These are phyloP conservation scores for Petrocephalus microphthalmus DNA, from an alignment of 2,113 vertebrate species.

Conservation along the genomic window DNA sequence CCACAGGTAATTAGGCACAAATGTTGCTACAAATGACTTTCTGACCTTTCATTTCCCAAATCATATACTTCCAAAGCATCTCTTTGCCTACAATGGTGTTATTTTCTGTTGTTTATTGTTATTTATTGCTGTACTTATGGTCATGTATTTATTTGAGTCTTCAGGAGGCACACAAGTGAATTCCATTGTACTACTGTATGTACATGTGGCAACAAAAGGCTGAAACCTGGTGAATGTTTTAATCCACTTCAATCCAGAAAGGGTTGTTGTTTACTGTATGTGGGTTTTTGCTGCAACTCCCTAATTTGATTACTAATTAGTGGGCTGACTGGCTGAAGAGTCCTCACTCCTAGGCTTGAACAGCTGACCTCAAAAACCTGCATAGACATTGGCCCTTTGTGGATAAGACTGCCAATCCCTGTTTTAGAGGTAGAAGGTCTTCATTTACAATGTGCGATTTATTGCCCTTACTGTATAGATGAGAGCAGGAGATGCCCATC, in stretches of 20 bases:
- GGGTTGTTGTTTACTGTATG: not conserved
- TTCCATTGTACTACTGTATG: not conserved
- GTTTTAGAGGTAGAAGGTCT: constrained; percentile 33
- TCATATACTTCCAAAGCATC: not conserved
- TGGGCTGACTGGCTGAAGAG: not conserved
- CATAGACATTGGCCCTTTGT: not conserved
- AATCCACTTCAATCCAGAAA: not conserved
- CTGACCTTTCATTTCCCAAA: not conserved
- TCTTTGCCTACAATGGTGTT: not conserved
- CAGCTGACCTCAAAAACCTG: not conserved
- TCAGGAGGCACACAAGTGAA: not conserved
- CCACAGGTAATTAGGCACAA: not conserved
- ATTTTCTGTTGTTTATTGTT: not conserved
- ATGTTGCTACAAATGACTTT: not conserved
- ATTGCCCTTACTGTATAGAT: constrained; percentile 31
- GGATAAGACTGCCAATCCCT: not conserved
- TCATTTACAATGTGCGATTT: constrained; percentile 48
- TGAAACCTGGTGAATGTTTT: not conserved
- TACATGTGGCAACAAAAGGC: not conserved
- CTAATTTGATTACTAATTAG: not conserved
- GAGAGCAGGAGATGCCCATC: not conserved
- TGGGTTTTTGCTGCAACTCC: not conserved
- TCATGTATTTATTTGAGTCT: not conserved
- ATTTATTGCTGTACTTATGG: not conserved
- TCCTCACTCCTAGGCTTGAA: not conserved